Evolutionary conservation across 2,113 vertebrate species (phyloP).

Genomic region (Neodontobutis hainanensis): DNA sequence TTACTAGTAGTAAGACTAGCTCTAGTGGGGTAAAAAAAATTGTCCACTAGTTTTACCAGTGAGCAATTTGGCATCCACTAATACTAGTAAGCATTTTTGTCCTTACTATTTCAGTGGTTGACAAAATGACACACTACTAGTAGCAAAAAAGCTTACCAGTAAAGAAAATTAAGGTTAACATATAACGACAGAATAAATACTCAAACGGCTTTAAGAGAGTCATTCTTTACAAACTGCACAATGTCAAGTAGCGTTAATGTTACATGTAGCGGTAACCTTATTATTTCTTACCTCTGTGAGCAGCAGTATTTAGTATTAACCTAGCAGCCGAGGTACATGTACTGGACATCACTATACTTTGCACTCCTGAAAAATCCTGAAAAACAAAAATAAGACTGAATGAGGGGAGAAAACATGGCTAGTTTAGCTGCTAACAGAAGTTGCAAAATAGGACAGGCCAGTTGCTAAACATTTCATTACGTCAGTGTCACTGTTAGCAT

Average conservation of each 20-base stretch:
- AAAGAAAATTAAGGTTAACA: too few relatives aligned
- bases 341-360: constrained; percentile 74
- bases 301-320: constrained; percentile 71
- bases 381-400: not conserved
- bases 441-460: constrained; percentile 13
- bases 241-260: constrained; percentile 24
- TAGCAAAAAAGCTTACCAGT: too few relatives aligned
- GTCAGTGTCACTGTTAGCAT: constrained; percentile 60
- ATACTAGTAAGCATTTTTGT: too few relatives aligned
- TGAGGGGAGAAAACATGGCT: not conserved
- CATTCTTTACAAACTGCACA: constrained; percentile 29
- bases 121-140: too few relatives aligned
- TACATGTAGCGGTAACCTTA: not conserved
- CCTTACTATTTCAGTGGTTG: too few relatives aligned
- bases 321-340: constrained; percentile 75
- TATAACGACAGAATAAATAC: too few relatives aligned
- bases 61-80: too few relatives aligned
- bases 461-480: constrained; percentile 34
- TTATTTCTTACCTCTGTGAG: constrained; percentile 72
- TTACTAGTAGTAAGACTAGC: too few relatives aligned
- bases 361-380: constrained; percentile 41
- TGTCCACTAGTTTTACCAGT: too few relatives aligned
- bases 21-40: too few relatives aligned
- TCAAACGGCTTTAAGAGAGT: constrained; percentile 2
- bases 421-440: constrained; percentile 7